A percentile compares a stretch with the other conserved stretches of the same genome.
Evolutionary conservation across 1,140 invertebrate species (phyloP).

Genomic region (Homarus americanus): DNA sequence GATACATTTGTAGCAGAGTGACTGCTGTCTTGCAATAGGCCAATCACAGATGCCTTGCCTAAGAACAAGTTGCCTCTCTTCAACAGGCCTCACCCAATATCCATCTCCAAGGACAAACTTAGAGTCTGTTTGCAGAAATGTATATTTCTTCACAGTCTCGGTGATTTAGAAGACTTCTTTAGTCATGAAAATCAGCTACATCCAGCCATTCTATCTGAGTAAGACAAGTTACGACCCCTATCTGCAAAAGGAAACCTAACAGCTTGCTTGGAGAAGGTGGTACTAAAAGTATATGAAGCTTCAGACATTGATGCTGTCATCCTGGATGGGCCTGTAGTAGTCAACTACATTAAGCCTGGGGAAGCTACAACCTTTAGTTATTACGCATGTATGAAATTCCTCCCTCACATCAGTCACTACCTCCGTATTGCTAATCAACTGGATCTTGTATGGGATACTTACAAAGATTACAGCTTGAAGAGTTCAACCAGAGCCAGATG

Average conservation of each 20-base stretch:
- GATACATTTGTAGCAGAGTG: no score
- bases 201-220: not conserved
- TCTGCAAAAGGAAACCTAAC: not conserved
- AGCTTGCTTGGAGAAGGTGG: no score
- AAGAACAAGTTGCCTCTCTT: no score
- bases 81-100: not conserved
- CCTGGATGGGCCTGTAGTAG: not conserved
- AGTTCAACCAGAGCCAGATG: no score
- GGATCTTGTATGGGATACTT: no score
- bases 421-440: not conserved
- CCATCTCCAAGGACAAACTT: no score
- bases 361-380: not conserved
- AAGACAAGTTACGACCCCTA: not conserved
- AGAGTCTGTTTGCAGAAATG: not conserved
- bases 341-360: conserved; percentile 5
- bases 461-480: no score
- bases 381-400: not conserved
- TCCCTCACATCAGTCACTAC: conserved; percentile 5
- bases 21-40: no score
- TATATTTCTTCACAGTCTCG: not conserved
- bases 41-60: no score
- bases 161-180: not conserved
- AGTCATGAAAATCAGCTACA: not conserved
- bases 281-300: not conserved
- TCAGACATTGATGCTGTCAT: not conserved